Evolutionary conservation across 92 coral and sea anemone genomes (phyloP), one percentile per base, ranked within the genome.

Genomic region (Palythoa grandiflora): DNA sequence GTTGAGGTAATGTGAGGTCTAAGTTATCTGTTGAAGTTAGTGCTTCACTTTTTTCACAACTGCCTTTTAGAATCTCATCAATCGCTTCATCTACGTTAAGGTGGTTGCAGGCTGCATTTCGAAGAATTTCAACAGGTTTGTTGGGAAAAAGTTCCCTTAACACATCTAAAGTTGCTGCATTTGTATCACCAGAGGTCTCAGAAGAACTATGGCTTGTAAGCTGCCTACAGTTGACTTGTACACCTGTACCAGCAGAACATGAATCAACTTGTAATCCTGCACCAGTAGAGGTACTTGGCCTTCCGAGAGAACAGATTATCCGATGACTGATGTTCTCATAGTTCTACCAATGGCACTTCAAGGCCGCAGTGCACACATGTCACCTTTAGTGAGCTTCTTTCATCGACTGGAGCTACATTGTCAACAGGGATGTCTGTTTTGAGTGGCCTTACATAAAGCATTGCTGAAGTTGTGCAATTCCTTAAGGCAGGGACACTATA

Each of bases 291-390:
- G 87, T 48, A 20, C 73, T 79, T 35, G 85, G 77, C 53, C 40
- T 60, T 39, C 77, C 77, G 19, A 87, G 86, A 1, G 68, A 28
- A 61, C 90, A 87, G 71, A 68, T 76, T 76, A 38, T 20, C 37
- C 38, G 70, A 71, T 9, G 36, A 39, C 38, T 73, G 83, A 65
- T 88, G 91, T 5, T 20, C 87, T 66, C 78, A 68, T 17, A 88
- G 68, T 70, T 79, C 71, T 39, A 68, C 68, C 36, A 89, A 61
- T 37, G 88, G 73, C n/a, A 89, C 88, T 13, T 55, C 87, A 12
- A 71, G 39, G 28, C 54, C 38, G 50, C 92, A 89, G 21, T 83
- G 92, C 20, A 83, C 44, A 71, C 92, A 89, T 52, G 84, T 83
- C 20, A 75, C 85, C 51, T 55, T 84, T 28, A 85, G 88, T 48